These are phyloP conservation scores for Numenius phaeopus DNA, from an alignment of 2,797 vertebrate species.

Conservation along the genomic window DNA sequence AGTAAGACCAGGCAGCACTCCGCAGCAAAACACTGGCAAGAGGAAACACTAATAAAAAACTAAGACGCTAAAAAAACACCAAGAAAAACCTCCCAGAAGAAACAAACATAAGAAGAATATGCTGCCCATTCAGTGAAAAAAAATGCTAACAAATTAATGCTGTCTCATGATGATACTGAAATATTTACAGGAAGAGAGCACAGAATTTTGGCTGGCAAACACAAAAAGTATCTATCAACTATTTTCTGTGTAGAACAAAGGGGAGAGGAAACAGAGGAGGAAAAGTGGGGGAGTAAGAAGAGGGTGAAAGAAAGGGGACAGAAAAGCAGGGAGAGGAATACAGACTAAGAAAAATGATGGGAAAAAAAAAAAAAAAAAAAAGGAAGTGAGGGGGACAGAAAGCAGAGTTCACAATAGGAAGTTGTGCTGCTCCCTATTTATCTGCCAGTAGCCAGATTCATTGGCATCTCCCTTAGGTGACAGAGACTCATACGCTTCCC, in stretches of 20 bases:
- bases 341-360: background rate
- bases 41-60: slow-evolving; percentile 31
- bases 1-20: slow-evolving; percentile 21
- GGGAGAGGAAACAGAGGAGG: background rate
- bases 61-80: slow-evolving; percentile 37
- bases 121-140: slow-evolving; percentile 42
- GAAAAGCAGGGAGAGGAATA: background rate
- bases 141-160: slow-evolving; percentile 68
- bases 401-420: background rate
- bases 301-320: background rate
- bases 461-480: background rate
- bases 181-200: slow-evolving; percentile 66
- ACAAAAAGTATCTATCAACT: background rate
- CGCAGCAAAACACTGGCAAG: slow-evolving; percentile 9
- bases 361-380: background rate
- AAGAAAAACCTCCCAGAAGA: slow-evolving; percentile 56
- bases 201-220: slow-evolving; percentile 41
- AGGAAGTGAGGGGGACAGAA: background rate
- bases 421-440: background rate
- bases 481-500: background rate
- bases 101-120: slow-evolving; percentile 56
- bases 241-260: background rate
- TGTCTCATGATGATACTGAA: slow-evolving; percentile 64
- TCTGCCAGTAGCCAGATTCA: background rate
- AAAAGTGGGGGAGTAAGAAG: background rate